Base-by-base conservation (phyloP, 1,140 invertebrate species). In the Drosophila kohkoa region DNA sequence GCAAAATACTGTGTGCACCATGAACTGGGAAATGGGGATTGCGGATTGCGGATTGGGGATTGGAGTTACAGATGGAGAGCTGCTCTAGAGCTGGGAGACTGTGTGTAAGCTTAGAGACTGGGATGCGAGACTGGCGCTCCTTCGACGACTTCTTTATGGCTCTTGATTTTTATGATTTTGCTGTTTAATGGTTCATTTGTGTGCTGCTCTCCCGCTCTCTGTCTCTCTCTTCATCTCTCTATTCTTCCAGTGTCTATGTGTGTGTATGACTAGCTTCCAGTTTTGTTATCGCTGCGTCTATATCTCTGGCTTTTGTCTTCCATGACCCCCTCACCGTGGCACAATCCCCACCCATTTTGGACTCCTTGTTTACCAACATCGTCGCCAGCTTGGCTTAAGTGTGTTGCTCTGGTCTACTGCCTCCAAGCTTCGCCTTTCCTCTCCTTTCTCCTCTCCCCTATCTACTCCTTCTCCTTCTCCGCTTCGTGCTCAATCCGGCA, bases 111-210 rank as follows among this genome's bases (percentile, higher is more conserved):
- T 45, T 10, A n/a, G 60, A 46, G 62, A 20, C 60, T 67, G 32
- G n/a, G 52, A 46, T 77, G 60, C 51, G 54, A 46, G 54, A 67
- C 74, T 75, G 83, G 80, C 85, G 83, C 83, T 88, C 85, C 79
- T 90, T 72, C 55, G 78, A 90, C 81, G 81, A 83, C 81, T 91
- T 91, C 82, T 91, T 91, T 91, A 91, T 91, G 81, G 81, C 79
- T 91, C 83, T 91, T 89, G 88, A 91, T 91, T 91, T 91, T 91
- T 91, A 91, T 88, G 88, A 91, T 88, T 91, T 85, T 82, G 81
- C 88, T 79, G 78, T 88, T 85, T 91, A 91, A 91, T 91, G 88
- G 83, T 81, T 85, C 88, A 91, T 91, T 91, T 91, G 88, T 88
- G 82, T 65, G 69, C 66, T 77, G 71, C 48, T 30, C 25, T 30